A percentile compares a stretch with the other conserved stretches of the same genome.
Evolutionary conservation across 2,797 vertebrate species (phyloP).

Genomic region (Emydoidea blandingii): DNA sequence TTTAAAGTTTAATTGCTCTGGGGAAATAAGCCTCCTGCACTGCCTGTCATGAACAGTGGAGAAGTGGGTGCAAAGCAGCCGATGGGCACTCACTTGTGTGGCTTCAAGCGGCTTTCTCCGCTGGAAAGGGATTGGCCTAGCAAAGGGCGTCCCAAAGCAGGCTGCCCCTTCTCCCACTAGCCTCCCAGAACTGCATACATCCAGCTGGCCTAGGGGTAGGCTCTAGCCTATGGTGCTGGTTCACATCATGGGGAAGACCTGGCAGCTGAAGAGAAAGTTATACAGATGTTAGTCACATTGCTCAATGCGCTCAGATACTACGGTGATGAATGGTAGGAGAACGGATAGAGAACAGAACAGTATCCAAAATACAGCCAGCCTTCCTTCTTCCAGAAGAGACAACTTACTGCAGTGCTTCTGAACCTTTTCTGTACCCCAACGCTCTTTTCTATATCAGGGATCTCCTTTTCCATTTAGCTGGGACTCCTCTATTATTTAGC

Average conservation of each 20-base stretch:
- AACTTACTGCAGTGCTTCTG: background rate
- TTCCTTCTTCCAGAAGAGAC: fast-evolving
- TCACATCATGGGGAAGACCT: background rate
- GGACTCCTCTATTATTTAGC: background rate
- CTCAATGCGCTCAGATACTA: background rate
- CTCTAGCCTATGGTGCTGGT: background rate
- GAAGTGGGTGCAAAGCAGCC: background rate
- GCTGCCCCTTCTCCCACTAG: background rate
- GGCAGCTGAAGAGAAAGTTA: background rate
- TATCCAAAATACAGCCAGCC: fast-evolving
- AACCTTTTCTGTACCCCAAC: fast-evolving
- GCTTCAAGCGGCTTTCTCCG: background rate
- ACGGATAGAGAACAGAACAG: background rate
- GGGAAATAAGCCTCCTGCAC: background rate
- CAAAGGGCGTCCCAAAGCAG: fast-evolving
- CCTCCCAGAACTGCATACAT: fast-evolving
- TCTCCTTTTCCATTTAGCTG: background rate
- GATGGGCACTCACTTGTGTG: background rate
- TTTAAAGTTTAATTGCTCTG: background rate
- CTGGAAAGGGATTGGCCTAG: background rate
- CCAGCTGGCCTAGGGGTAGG: background rate
- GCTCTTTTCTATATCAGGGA: background rate
- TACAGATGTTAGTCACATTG: background rate
- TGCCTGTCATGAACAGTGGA: background rate
- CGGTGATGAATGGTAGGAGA: background rate